Percentiles rank a stretch among this genome's conserved stretches.
Evolutionary conservation across 37 sponge, comb jelly and placozoan genomes (phyloP).

Genomic region (Aplysina aerophoba): DNA sequence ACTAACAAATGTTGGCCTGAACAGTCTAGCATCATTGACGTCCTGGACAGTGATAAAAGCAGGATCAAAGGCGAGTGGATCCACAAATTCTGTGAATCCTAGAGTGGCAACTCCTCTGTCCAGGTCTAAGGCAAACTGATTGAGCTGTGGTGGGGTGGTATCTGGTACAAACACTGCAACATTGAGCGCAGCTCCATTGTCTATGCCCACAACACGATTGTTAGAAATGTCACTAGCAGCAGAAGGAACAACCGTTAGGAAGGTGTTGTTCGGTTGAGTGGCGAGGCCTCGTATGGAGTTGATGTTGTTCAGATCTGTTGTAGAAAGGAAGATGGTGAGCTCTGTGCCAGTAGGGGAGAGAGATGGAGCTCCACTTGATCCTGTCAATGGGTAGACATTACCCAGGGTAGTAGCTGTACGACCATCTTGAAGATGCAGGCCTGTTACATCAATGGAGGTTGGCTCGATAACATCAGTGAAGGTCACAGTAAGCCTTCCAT

Average conservation of each 20-base stretch:
- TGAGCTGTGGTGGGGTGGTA: conserved; percentile 57
- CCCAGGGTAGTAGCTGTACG: conserved; percentile 57
- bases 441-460: conserved; percentile 48
- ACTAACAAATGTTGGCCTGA: conserved; percentile 32
- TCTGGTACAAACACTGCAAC: conserved; percentile 59
- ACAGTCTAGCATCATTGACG: conserved; percentile 49
- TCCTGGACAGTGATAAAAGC: conserved; percentile 69
- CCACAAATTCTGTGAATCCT: conserved; percentile 74
- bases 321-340: conserved; percentile 58
- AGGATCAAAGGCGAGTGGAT: conserved; percentile 50
- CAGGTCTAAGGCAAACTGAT: conserved; percentile 70
- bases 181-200: conserved; percentile 63
- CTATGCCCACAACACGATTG: conserved; percentile 50
- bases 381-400: conserved; percentile 64
- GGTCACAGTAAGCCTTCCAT: conserved; percentile 57
- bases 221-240: conserved; percentile 69
- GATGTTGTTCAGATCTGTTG: conserved; percentile 72
- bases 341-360: background rate
- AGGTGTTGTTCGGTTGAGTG: conserved; percentile 60
- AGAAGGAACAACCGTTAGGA: conserved; percentile 54
- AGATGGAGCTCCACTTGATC: background rate
- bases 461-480: conserved; percentile 77
- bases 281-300: conserved; percentile 72
- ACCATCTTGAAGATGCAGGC: conserved; percentile 67
- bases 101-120: conserved; percentile 70